These are phyloP conservation scores for Emydura subglobosa DNA, from an alignment of 2,113 vertebrate species.

Conservation along the genomic window DNA sequence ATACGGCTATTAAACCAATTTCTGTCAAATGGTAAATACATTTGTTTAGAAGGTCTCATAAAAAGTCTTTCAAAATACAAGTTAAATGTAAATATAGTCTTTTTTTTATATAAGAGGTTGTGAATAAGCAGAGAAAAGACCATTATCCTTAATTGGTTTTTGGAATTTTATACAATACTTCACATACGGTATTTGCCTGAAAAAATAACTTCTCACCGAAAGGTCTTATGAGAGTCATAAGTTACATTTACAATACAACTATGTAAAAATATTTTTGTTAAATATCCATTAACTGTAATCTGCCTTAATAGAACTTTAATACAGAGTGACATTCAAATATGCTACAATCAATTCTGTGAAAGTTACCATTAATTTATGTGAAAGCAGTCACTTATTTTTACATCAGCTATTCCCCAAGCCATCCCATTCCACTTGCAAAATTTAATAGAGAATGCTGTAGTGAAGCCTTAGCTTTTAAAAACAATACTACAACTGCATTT, in stretches of 20 bases:
- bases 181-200: not conserved
- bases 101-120: not conserved
- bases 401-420: not conserved
- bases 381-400: not conserved
- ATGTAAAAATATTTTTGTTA: not conserved
- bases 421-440: not conserved
- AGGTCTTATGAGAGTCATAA: not conserved
- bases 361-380: not conserved
- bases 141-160: not conserved
- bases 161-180: not conserved
- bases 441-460: not conserved
- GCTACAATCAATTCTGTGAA: not conserved
- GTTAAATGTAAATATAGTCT: not conserved
- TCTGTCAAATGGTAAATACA: not conserved
- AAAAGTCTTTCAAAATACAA: not conserved
- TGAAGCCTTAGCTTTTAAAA: not conserved
- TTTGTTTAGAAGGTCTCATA: not conserved
- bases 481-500: not conserved
- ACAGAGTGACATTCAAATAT: not conserved
- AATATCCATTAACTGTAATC: not conserved
- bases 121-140: not conserved
- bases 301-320: not conserved
- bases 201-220: not conserved
- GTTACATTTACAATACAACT: not conserved
- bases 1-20: not conserved